phyloP scores from a whole-genome alignment of 2,113 vertebrate species.

The Turnix velox region DNA sequence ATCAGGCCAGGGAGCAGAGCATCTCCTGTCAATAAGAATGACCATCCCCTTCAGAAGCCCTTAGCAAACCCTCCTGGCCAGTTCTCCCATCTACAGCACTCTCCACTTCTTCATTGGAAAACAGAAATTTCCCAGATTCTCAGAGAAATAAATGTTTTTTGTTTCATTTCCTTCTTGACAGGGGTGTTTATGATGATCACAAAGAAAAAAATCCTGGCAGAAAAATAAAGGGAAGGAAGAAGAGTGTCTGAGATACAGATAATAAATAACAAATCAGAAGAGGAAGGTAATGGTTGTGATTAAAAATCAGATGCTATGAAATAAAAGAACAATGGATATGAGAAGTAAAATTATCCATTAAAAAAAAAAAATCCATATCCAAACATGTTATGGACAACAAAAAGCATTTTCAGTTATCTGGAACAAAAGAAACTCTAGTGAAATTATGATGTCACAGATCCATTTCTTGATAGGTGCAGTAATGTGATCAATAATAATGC shows the following conservation, averaged over 20 bases:
- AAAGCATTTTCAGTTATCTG: constrained; percentile 7
- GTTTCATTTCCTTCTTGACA: constrained; percentile 15
- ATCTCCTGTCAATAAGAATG: neutral
- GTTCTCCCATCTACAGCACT: neutral
- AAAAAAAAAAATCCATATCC: constrained; percentile 27
- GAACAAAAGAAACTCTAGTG: constrained; percentile 1
- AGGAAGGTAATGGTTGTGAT: constrained; percentile 32
- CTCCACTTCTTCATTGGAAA: neutral
- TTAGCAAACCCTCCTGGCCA: neutral
- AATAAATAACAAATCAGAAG: constrained; percentile 24
- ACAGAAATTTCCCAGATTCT: neutral
- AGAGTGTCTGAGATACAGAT: neutral
- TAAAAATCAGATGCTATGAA: constrained; percentile 37
- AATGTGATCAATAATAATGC: neutral
- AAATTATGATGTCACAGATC: neutral
- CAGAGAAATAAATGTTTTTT: constrained; percentile 15
- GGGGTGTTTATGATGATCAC: constrained; percentile 38
- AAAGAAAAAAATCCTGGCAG: constrained; percentile 2
- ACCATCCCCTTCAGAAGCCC: neutral
- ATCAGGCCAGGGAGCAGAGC: neutral
- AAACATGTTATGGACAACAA: constrained; percentile 8
- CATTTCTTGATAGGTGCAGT: neutral
- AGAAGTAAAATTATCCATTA: neutral
- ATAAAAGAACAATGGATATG: constrained; percentile 3
- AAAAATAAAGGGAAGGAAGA: neutral